phyloP scores from a whole-genome alignment of 2,888 invertebrate species.

The Andrena praecox region DNA sequence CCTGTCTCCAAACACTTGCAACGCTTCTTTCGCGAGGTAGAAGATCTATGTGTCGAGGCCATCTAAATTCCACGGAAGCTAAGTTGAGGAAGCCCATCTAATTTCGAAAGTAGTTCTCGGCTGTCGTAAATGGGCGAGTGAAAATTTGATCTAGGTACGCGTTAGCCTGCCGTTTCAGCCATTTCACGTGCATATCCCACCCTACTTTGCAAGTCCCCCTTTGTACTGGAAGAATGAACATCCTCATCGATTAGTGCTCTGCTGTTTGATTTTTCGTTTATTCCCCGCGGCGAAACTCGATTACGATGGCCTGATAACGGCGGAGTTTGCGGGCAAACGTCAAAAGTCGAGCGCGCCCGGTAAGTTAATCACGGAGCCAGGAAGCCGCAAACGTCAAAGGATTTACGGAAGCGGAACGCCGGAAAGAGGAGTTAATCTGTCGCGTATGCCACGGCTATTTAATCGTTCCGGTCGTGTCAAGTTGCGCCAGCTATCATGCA shows the following conservation, averaged over 20 bases:
- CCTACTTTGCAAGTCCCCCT: neutral
- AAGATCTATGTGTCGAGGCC: neutral
- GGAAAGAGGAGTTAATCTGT: conserved; percentile 45
- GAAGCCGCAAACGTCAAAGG: conserved; percentile 39
- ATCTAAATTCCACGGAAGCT: neutral
- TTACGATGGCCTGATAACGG: conserved; percentile 6
- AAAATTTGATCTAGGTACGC: neutral
- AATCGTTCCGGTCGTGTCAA: conserved; percentile 28
- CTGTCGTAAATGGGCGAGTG: neutral
- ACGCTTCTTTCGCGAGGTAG: neutral
- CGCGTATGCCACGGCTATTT: conserved; percentile 37
- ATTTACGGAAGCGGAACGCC: conserved; percentile 31
- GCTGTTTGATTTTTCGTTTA: conserved; percentile 20
- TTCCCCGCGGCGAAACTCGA: conserved; percentile 18
- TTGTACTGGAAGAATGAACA: neutral
- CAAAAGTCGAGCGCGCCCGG: conserved; percentile 31
- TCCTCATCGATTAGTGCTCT: neutral
- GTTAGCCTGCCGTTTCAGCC: neutral
- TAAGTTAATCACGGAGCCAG: conserved; percentile 45
- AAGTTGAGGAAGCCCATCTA: neutral
- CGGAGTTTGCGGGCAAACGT: conserved; percentile 19
- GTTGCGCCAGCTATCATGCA: neutral
- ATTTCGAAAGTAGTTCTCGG: neutral
- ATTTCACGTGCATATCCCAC: neutral
- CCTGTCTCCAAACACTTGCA: neutral